Evolutionary conservation across 1,140 invertebrate species (phyloP).

Genomic region (Telenomus remus): DNA sequence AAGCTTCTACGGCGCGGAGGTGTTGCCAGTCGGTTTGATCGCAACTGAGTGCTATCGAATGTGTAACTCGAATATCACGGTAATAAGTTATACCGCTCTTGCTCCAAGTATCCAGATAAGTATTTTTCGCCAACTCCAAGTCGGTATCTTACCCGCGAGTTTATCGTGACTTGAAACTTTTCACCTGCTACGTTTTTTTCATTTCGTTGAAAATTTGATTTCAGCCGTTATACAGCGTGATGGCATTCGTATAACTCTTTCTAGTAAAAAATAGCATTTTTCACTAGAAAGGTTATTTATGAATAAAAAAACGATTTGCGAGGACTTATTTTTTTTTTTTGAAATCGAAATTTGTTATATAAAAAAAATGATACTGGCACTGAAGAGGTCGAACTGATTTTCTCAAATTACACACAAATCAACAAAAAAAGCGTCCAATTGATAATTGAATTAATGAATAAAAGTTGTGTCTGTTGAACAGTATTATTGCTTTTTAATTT

Average conservation of each 20-base stretch:
- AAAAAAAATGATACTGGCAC: no score
- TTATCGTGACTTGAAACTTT: neutral
- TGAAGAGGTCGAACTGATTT: no score
- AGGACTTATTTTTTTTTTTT: no score
- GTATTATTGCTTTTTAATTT: slow-evolving; percentile 16
- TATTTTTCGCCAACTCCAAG: slow-evolving; percentile 13
- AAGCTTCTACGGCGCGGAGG: slow-evolving; percentile 46
- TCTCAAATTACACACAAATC: no score
- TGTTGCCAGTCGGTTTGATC: slow-evolving; percentile 41
- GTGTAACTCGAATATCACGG: slow-evolving; percentile 49
- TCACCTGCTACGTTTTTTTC: neutral
- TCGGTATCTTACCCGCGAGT: slow-evolving; percentile 22
- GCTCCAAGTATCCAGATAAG: slow-evolving; percentile 28
- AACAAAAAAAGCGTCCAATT: neutral
- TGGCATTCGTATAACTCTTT: no score
- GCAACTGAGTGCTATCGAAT: slow-evolving; percentile 35
- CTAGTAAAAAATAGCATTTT: no score
- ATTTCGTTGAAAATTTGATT: neutral
- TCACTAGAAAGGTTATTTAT: no score
- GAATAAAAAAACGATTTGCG: no score
- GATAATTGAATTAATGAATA: neutral
- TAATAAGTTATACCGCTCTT: slow-evolving; percentile 53
- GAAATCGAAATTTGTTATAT: no score
- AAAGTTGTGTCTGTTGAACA: neutral
- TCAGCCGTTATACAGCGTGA: no score